phyloP scores from a whole-genome alignment of 2,797 vertebrate species.

The Tiaroga cobitis region DNA sequence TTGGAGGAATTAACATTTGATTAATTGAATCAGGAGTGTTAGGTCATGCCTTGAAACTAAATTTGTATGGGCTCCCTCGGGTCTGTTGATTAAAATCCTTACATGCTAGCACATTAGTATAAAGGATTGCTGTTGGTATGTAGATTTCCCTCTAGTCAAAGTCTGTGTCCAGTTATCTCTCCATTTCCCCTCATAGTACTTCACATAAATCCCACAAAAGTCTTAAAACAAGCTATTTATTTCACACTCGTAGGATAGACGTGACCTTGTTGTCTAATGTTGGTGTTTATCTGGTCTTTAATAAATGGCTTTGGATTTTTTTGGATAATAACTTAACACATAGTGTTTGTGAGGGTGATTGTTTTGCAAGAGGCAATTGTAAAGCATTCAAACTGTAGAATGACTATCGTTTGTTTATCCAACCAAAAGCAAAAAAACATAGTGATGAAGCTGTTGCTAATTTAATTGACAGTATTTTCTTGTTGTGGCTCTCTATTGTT shows the following conservation, averaged over 20 bases:
- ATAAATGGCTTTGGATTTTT: neutral
- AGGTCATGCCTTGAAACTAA: constrained; percentile 1
- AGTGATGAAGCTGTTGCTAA: constrained; percentile 26
- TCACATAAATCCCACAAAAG: neutral
- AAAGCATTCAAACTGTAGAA: neutral
- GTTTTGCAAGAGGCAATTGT: constrained; percentile 9
- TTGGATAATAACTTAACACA: neutral
- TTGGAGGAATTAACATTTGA: constrained; percentile 35
- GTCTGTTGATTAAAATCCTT: constrained; percentile 9
- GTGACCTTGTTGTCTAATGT: constrained; percentile 1
- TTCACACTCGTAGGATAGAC: neutral
- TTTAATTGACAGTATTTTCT: constrained; percentile 42
- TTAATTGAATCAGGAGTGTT: constrained; percentile 29
- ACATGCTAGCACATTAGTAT: neutral
- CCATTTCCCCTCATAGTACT: neutral
- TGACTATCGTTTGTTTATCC: constrained; percentile 18
- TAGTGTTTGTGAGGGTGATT: constrained; percentile 1
- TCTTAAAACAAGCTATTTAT: constrained; percentile 20
- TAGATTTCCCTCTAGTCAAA: constrained; percentile 11
- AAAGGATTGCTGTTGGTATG: neutral
- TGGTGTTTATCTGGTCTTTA: constrained; percentile 5
- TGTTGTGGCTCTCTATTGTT: constrained; percentile 24
- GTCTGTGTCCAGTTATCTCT: neutral
- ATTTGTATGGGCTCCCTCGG: neutral
- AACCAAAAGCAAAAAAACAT: constrained; percentile 9